Evolutionary conservation across 1,140 invertebrate genomes (phyloP), one percentile per base, ranked within the genome.

Genomic region (Drosophila parvula): DNA sequence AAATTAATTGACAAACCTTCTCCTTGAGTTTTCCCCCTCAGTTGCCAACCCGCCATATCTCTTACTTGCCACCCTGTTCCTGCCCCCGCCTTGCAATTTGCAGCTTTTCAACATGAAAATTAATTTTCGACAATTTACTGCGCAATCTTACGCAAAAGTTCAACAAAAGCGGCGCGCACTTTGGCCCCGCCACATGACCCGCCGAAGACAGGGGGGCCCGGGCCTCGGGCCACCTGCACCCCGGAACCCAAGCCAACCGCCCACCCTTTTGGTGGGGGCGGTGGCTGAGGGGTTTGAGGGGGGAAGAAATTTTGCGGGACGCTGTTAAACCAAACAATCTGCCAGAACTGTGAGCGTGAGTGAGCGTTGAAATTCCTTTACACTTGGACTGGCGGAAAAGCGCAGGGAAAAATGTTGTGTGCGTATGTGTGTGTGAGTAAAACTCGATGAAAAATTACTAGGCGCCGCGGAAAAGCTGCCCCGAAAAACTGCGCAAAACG

Each of bases 111-210:
- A 84, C 84, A 89, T 89, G 84, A 89, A 89, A 89, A 89, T 89
- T 89, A 89, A 89, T 89, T 89, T 89, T 89, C 84, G 84, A 89
- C 84, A 89, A 89, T 89, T 89, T 89, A 89, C 84, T 89, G 84
- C 84, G 84, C 84, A 89, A 89, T 89, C 84, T 89, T 89, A 89
- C 78, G 84, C 84, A 89, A 89, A 89, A 89, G 84, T 89, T 89
- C 74, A 89, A 89, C 84, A 89, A 89, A 89, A 89, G 83, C 83
- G 64, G 69, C 74, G 68, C 77, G 56, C 80, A 69, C 60, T 78
- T 78, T 68, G 63, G 61, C 51, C 67, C 48, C 18, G 45, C 56
- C 71, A 58, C 50, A 53, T 34, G 48, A 57, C 69, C 57, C 45
- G 28, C 32, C 50, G 12, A 53, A 53, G 50, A 53, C 28, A 27